Evolutionary conservation across 2,113 vertebrate genomes (phyloP).

Genomic region (Anseranas semipalmata): DNA sequence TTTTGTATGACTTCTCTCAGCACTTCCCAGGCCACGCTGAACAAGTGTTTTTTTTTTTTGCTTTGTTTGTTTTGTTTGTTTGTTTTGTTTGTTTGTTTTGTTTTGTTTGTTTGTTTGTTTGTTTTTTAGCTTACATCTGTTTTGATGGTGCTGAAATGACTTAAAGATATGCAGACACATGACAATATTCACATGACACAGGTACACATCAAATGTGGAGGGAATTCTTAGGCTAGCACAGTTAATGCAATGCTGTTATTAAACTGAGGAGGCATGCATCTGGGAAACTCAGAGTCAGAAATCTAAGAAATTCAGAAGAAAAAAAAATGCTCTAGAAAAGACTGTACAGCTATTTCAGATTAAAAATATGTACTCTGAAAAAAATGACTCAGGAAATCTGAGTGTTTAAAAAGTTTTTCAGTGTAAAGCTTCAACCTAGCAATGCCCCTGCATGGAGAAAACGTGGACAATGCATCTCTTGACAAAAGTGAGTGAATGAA

Average conservation of each 20-base stretch:
- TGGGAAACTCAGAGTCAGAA: neutral
- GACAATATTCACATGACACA: neutral
- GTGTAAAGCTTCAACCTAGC: neutral
- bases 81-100: too few species aligned
- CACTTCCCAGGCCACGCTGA: neutral
- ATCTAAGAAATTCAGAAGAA: neutral
- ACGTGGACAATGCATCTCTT: neutral
- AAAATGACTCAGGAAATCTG: neutral
- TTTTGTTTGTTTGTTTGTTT: too few species aligned
- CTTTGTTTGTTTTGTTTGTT: too few species aligned
- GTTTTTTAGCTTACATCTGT: neutral
- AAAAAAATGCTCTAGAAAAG: neutral
- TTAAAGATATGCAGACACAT: neutral
- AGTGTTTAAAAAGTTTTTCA: neutral
- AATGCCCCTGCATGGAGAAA: neutral
- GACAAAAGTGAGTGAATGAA: neutral
- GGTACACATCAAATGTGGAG: neutral
- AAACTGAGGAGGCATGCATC: neutral
- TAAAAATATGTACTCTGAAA: neutral
- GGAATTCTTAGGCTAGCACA: neutral
- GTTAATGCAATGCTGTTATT: neutral
- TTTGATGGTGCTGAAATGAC: neutral
- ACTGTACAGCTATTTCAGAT: neutral
- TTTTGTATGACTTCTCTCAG: neutral
- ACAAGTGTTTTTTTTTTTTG: neutral